phyloP scores from a whole-genome alignment of 2,888 invertebrate species.

The Lucinisca nassula region DNA sequence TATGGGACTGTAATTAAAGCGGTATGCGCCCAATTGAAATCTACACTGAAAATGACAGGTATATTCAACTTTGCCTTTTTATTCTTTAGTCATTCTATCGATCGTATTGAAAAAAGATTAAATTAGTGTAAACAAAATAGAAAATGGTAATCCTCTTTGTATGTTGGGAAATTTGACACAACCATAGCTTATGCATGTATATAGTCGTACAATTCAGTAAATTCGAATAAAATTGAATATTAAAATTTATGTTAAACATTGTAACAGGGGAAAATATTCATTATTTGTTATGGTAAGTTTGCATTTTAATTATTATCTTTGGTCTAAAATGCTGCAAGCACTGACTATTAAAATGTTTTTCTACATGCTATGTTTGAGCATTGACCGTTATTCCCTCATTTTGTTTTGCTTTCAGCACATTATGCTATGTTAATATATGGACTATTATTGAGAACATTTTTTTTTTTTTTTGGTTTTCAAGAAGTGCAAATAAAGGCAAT shows the following conservation, averaged over 20 bases:
- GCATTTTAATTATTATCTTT: neutral
- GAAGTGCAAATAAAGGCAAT: no score
- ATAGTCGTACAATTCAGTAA: neutral
- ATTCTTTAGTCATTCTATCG: neutral
- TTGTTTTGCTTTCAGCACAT: no score
- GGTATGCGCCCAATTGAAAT: neutral
- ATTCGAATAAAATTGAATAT: neutral
- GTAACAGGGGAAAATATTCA: neutral
- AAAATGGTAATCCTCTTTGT: conserved; percentile 6
- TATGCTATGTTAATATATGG: no score
- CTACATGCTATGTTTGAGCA: no score
- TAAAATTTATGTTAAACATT: neutral
- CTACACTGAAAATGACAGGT: neutral
- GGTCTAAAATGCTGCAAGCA: no score
- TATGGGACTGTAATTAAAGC: neutral
- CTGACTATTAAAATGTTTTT: no score
- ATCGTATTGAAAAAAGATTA: conserved; percentile 12
- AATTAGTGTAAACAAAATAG: conserved; percentile 11
- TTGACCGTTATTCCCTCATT: no score
- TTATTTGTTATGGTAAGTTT: neutral
- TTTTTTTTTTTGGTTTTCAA: no score
- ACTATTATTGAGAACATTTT: no score
- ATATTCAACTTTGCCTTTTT: neutral
- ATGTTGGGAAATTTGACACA: conserved; percentile 11
- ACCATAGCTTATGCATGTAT: neutral